Conservation (phyloP, 2,113 vertebrate species). For the Pteruthius melanotis region DNA sequence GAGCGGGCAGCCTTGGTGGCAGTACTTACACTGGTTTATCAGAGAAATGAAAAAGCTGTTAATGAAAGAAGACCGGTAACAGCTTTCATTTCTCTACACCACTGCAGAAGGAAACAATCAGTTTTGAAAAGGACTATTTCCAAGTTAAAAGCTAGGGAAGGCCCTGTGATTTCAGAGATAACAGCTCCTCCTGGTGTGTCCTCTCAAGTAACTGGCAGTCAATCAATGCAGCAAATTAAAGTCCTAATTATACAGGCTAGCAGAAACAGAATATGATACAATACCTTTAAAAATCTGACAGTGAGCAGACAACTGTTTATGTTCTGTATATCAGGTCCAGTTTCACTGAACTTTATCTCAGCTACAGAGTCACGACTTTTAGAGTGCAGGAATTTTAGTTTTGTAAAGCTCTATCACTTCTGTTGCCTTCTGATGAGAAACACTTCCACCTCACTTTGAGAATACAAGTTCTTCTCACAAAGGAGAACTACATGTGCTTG, state of each 20-base stretch:
- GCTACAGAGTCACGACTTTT: background rate
- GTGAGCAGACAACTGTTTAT: background rate
- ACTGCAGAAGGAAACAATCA: background rate
- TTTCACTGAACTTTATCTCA: background rate
- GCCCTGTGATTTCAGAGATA: background rate
- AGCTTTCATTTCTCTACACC: background rate
- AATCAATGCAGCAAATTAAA: background rate
- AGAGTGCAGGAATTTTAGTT: background rate
- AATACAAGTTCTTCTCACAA: background rate
- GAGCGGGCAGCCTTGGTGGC: background rate
- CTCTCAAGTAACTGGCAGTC: background rate
- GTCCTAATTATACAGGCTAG: background rate
- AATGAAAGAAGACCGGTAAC: background rate
- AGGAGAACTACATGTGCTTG: background rate
- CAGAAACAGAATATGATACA: conserved; percentile 10
- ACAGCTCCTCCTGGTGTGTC: background rate
- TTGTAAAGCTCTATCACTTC: background rate
- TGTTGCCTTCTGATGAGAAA: too few relatives aligned
- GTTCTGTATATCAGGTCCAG: background rate
- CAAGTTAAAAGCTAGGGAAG: background rate
- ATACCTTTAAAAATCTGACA: background rate
- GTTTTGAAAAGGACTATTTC: background rate
- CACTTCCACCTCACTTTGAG: background rate
- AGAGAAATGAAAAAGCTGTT: background rate
- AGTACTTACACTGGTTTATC: background rate